Evolutionary conservation across 2,797 vertebrate genomes (phyloP).

Genomic region (Etheostoma perlongum): DNA sequence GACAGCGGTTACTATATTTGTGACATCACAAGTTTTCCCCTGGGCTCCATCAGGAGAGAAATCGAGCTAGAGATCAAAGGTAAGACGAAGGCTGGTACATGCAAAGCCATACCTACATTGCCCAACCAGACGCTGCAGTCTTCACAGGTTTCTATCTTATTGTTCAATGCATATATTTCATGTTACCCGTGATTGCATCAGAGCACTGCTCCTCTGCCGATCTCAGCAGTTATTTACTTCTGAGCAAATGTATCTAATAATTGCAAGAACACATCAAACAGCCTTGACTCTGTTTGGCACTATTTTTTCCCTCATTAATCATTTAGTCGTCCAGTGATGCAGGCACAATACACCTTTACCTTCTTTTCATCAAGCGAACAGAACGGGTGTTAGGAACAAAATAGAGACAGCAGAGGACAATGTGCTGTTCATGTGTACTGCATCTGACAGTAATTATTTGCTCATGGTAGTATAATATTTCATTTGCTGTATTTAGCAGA

Average conservation of each 20-base stretch:
- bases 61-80: conserved; percentile 74
- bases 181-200: conserved; percentile 62
- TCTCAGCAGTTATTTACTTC: conserved; percentile 43
- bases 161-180: conserved; percentile 27
- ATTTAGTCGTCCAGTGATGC: background rate
- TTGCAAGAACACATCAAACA: conserved; percentile 18
- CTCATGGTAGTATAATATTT: background rate
- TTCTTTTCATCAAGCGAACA: background rate
- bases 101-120: background rate
- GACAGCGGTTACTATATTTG: conserved; percentile 74
- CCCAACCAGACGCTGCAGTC: background rate
- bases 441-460: background rate
- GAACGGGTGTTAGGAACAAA: conserved; percentile 2
- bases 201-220: conserved; percentile 5
- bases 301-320: background rate
- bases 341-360: background rate
- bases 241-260: conserved; percentile 37
- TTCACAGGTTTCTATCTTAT: conserved; percentile 5
- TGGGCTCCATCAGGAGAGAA: conserved; percentile 20
- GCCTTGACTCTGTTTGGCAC: conserved; percentile 11
- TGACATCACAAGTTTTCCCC: conserved; percentile 59
- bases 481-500: background rate
- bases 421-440: background rate
- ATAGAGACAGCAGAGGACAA: background rate
- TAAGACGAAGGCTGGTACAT: conserved; percentile 41